Percentiles rank a stretch among this genome's conserved stretches.
Evolutionary conservation across 2,797 vertebrate species (phyloP).

Genomic region (Gobionotothen gibberifrons): DNA sequence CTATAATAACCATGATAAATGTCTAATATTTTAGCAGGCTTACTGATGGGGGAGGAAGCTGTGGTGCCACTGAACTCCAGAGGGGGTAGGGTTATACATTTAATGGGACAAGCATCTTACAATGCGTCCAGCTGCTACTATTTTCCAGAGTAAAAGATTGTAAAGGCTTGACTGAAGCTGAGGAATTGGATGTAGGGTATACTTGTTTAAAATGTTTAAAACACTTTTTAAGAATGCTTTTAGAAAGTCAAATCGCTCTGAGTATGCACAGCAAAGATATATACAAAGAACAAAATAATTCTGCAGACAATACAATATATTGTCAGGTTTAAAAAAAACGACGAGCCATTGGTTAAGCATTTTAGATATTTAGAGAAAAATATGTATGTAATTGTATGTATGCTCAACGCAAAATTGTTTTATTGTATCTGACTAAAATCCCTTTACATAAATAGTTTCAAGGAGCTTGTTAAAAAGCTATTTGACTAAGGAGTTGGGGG

Average conservation of each 20-base stretch:
- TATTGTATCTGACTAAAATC: conserved; percentile 29
- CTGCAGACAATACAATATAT: neutral
- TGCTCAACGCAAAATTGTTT: conserved; percentile 27
- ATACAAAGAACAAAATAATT: conserved; percentile 9
- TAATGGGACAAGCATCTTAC: conserved; percentile 65
- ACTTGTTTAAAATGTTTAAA: neutral
- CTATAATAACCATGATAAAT: conserved; percentile 78
- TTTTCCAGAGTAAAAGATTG: conserved; percentile 60
- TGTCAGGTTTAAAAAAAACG: neutral
- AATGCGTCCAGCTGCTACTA: conserved; percentile 57
- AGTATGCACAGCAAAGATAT: neutral
- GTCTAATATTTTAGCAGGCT: conserved; percentile 71
- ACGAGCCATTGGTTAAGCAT: conserved; percentile 3
- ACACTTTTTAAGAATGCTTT: no score
- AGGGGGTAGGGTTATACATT: conserved; percentile 70
- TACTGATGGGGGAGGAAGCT: conserved; percentile 51
- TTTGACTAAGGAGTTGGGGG: conserved; percentile 23
- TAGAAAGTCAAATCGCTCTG: conserved; percentile 1
- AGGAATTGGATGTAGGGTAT: conserved; percentile 26
- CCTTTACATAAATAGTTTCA: conserved; percentile 30
- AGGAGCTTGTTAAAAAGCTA: conserved; percentile 34
- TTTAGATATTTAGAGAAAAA: conserved; percentile 27
- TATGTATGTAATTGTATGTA: no score
- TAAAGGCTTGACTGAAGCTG: conserved; percentile 48
- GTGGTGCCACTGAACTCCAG: conserved; percentile 44